Evolutionary conservation across 2,888 invertebrate species (phyloP), one percentile per base, ranked within the genome.

Genomic region (Lasius platythorax): DNA sequence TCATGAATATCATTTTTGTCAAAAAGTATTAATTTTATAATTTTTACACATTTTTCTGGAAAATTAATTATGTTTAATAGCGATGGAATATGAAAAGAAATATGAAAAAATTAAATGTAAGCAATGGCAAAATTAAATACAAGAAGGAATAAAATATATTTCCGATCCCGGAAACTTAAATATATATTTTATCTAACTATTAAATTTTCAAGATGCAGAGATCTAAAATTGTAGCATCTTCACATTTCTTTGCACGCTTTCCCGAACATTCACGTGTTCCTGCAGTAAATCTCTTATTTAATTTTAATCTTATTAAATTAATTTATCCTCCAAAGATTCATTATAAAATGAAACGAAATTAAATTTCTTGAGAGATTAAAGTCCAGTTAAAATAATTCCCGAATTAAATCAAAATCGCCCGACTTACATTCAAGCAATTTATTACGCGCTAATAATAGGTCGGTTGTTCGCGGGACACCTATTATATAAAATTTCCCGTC

Each of bases 341-440:
- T 66, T 66, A 40, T 67, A 18, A 28, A 53, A 53, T 67, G 12
- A 67, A 18, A 12, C 8, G 33, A 37, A 53, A 66, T 67, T 28
- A 28, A 37, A 76, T 46, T 50, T 9, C n/a, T n/a, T 2, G 6
- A 1, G 1, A 30, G 30, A 63, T 66, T 50, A 61, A 66, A 50
- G 18, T 53, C 50, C 37, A 40, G 37, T 64, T 66, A 66, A 66
- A 76, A 76, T 76, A 66, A 33, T 53, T 66, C 3, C 18, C 2
- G 18, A 76, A 67, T 76, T 50, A 30, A 63, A 64, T 67, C 18
- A 66, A 61, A 74, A n/a, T 76, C 53, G 37, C 37, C 15, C 2
- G 12, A 53, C 18, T 78, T 68, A 23, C 37, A 33, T 56, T n/a
- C 30, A 23, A 30, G 33, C 58, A 30, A 72, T n/a, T 70, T 30